Base-by-base conservation (phyloP, 2,797 vertebrate genomes). In the Babyrousa celebensis region DNA sequence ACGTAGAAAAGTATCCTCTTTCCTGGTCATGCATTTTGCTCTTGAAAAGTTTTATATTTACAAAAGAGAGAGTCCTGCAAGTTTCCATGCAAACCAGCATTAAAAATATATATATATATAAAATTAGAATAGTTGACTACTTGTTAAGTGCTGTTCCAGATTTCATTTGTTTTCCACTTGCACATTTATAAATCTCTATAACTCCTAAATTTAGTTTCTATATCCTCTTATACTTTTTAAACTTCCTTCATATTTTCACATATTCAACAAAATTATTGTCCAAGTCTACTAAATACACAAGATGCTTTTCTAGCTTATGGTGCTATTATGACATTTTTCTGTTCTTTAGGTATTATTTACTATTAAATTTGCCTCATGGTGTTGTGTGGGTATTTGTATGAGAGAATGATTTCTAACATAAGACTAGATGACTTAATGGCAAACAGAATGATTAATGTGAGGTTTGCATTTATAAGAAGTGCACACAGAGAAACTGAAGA, bases 21-120 rank as follows among this genome's bases (percentile, higher is more conserved):
- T 3, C 10, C 5, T 74, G 16, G 7, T 70, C 40, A 85, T 72
- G 32, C 70, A 80, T 87, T 84, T 85, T 92, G 7, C n/a, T 20
- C 62, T 14, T 85, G 29, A 89, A 70, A 88, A 74, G 62, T 94
- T 7, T 94, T 7, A 52, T n/a, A 3, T 29, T 94, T 70, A 54
- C 17, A 56, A 84, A 74, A 54, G 23, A 25, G 58, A 74, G 52
- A 84, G 48, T 62, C 75, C 18, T n/a, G 10, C 9, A 74, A 80
- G 27, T 6, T 77, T 40, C 10, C 32, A 65, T 32, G 43, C 1
- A 83, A 58, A 17, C 36, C 27, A n/a, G 21, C 4, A 56, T 89
- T 62, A 12, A 54, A 84, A 74, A 40, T 36, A 36, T 36, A 36
- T 36, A 25, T 5, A 71, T 5, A 25, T 3, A 25, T 54, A 18